These are phyloP conservation scores for Lindbergichthys nudifrons DNA, from an alignment of 2,797 vertebrate genomes.

Conservation along the genomic window DNA sequence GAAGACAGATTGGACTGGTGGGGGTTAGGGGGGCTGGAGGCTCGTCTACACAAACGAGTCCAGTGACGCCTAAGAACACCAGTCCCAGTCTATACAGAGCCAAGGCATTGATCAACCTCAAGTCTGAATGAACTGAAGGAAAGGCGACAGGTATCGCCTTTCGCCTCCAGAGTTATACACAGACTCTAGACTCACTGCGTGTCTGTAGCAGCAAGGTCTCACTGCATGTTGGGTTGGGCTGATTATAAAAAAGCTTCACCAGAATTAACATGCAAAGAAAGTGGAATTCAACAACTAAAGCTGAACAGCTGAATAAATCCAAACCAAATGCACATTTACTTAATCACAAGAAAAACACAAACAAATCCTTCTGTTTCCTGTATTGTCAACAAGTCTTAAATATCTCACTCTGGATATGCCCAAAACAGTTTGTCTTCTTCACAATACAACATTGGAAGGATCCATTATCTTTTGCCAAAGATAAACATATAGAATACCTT, in stretches of 20 bases:
- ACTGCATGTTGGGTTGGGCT: neutral
- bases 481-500: neutral
- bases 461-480: neutral
- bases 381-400: neutral
- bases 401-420: neutral
- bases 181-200: constrained; percentile 47
- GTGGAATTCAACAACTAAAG: constrained; percentile 1
- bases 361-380: neutral
- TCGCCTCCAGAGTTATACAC: constrained; percentile 54
- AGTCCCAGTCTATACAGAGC: constrained; percentile 84
- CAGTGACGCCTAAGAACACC: constrained; percentile 81
- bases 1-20: constrained; percentile 53
- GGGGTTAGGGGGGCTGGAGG: constrained; percentile 5
- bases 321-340: neutral
- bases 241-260: neutral
- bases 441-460: neutral
- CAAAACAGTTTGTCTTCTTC: neutral
- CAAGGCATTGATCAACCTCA: constrained; percentile 82
- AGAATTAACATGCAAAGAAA: neutral
- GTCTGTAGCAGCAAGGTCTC: constrained; percentile 33
- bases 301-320: neutral
- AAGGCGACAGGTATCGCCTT: constrained; percentile 77
- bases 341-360: neutral
- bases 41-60: constrained; percentile 77
- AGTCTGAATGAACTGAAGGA: constrained; percentile 80